Evolutionary conservation across 2,113 vertebrate genomes (phyloP), one percentile per base, ranked within the genome.

Genomic region (Rattus rattus): DNA sequence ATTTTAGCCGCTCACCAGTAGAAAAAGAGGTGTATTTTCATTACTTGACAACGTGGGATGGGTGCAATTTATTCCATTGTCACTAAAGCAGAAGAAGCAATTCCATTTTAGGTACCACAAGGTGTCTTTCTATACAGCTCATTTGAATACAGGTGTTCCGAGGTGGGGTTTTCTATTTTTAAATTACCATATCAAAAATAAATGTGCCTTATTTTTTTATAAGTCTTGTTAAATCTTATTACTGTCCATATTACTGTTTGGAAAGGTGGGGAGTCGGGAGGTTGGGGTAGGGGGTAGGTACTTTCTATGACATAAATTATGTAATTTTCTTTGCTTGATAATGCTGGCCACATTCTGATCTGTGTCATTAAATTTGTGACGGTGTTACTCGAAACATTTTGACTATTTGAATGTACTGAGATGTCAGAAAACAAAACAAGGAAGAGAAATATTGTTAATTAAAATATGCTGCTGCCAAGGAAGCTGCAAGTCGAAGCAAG

Each of bases 141-240:
- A 98, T 98, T 98, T 98, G 98, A 98, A 98, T 98, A 98, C 97
- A 4, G 0, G 91, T 98, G 96, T 98, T 98, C 98, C 96, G 94
- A 98, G 98, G 98, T 97, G 97, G 97, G 94, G 96, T 98, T 99
- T 98, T 99, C 98, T 98, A 99, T 98, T 99, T 99, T 98, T 98
- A 99, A 98, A 98, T 98, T 98, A 98, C 92, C 98, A 98, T 98
- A 99, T 99, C 98, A 98, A 98, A 83, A 98, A 98, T 99, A 98
- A 98, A 99, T 99, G 99, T 99, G 99, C 99, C 99, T 99, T 99
- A 99, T 99, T 99, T 99, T 99, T 99, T 98, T 97, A 98, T 98
- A 98, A 17, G 96, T 99, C 97, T 98, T 98, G 98, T 98, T 99
- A 98, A 95, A 95, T 98, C 97, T 98, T 98, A 69, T 98, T 98